Conservation (phyloP, 2,888 invertebrate species). For the Rhamnusium bicolor region DNA sequence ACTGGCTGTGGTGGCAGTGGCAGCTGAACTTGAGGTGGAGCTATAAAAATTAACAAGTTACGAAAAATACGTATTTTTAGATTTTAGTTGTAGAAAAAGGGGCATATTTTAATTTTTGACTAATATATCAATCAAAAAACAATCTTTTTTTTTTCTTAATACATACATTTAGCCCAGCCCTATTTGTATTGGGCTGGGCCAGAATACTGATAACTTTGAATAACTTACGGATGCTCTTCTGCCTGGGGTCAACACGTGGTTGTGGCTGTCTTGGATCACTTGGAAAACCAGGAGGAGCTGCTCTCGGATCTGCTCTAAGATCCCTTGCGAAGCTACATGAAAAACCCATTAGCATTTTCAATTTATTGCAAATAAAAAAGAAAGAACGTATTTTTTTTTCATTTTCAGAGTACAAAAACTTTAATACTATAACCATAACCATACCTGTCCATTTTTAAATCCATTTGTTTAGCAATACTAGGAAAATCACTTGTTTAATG, state of each 20-base stretch:
- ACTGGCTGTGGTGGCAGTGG: constrained; percentile 56
- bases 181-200: too few relatives aligned
- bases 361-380: too few relatives aligned
- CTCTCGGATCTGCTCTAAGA: constrained; percentile 60
- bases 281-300: constrained; percentile 66
- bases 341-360: not conserved
- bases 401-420: not conserved
- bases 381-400: too few relatives aligned
- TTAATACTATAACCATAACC: not conserved
- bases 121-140: too few relatives aligned
- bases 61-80: too few relatives aligned
- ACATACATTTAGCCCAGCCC: too few relatives aligned
- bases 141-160: too few relatives aligned
- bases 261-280: constrained; percentile 76
- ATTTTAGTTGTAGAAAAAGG: too few relatives aligned
- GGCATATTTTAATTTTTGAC: too few relatives aligned
- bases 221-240: constrained; percentile 71
- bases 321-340: constrained; percentile 63
- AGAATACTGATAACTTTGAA: constrained; percentile 37
- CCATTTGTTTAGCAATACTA: constrained; percentile 44
- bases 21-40: constrained; percentile 51
- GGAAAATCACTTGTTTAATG: constrained; percentile 16
- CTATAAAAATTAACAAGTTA: constrained; percentile 48
- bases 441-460: constrained; percentile 55
- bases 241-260: constrained; percentile 78